Evolutionary conservation across 2,888 invertebrate genomes (phyloP).

Genomic region (Torymus aiolomorphi): DNA sequence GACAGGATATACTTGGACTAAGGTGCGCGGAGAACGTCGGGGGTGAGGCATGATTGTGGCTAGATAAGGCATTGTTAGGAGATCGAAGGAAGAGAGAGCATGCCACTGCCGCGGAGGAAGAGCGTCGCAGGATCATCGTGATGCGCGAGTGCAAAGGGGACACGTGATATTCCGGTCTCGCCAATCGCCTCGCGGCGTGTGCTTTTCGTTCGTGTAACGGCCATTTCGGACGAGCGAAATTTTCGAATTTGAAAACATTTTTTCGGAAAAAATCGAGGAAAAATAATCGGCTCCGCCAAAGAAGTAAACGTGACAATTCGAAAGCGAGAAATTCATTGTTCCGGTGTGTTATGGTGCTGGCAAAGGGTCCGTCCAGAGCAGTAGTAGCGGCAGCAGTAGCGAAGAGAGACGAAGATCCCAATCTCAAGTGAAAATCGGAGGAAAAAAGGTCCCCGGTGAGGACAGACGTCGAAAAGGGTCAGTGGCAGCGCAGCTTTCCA

Average conservation of each 20-base stretch:
- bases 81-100: background rate
- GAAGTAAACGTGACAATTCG: too few species aligned
- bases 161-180: background rate
- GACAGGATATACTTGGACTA: background rate
- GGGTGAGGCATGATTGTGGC: background rate
- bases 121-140: constrained; percentile 6
- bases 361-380: constrained; percentile 14
- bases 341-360: constrained; percentile 47
- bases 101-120: background rate
- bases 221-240: too few species aligned
- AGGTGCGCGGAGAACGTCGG: background rate
- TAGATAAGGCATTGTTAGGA: too few species aligned
- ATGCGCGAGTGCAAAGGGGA: constrained; percentile 43
- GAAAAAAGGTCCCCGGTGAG: background rate
- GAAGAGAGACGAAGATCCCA: constrained; percentile 18
- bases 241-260: background rate
- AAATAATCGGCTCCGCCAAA: too few species aligned
- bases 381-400: too few species aligned
- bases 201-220: too few species aligned
- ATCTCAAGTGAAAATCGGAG: background rate
- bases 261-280: too few species aligned
- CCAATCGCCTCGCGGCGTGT: too few species aligned
- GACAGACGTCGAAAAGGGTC: background rate
- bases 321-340: constrained; percentile 1
- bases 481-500: background rate